Base-by-base conservation (phyloP, 2,797 vertebrate species). In the Cryptoblepharus egeriae region DNA sequence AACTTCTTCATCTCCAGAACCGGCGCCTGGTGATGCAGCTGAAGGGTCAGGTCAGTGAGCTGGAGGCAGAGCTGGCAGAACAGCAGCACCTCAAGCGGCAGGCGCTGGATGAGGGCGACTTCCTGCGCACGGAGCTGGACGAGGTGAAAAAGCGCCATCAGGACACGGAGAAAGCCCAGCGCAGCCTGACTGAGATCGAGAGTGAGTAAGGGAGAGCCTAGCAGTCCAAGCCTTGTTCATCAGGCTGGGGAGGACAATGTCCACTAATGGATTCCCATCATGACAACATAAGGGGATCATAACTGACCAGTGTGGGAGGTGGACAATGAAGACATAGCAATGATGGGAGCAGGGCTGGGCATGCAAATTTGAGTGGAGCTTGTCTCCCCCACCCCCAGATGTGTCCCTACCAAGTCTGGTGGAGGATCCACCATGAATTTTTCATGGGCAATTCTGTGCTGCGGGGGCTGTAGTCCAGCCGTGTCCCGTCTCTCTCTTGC, bases 1-100 rank as follows among this genome's bases (percentile, higher is more conserved):
- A n/a, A 16, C 45, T 49, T n/a, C 20, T 28, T n/a, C 26, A 4
- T 3, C 26, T 0, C 0, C 95, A 99, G 99, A 98, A 97, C 0
- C 61, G 92, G 0, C 96, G 97, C 1, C 96, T 97, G 2, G 75
- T 96, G 3, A 92, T 97, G 92, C 97, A 97, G 68, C 95, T 99
- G 90, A 96, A 97, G n/a, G 97, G 98, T n/a, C 97, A 96, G 0
- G 91, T 97, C 88, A 98, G 88, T 0, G 98, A 99, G 95, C 94
- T 99, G 93, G 99, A 99, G 92, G 99, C 99, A 0, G 98, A 99
- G 94, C 96, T 99, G 39, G 98, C 98, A 0, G 99, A 99, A 93
- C 98, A 99, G 95, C 96, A 93, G 88, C 98, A 99, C 95, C 95
- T 99, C 92, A 97, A 97, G 92, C 97, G 97, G 90, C 99, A 98